Evolutionary conservation across 1,140 invertebrate genomes (phyloP), one percentile per base, ranked within the genome.

Genomic region (Elymnias hypermnestra): DNA sequence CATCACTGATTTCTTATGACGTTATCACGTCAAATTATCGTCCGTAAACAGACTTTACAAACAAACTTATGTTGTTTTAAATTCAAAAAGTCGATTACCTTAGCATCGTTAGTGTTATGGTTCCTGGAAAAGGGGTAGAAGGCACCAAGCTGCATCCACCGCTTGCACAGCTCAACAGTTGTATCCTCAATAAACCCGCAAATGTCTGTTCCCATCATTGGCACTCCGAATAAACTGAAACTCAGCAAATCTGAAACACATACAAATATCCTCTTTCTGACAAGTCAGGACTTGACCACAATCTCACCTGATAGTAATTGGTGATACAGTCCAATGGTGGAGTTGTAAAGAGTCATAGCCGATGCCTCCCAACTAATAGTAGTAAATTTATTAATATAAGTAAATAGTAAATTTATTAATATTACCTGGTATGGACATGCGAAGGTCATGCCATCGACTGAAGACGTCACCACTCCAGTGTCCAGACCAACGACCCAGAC

Each of bases 401-500:
- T n/a, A n/a, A n/a, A n/a, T n/a, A n/a, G n/a, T n/a, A n/a, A n/a
- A n/a, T n/a, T 13, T 3, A 29, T 10, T 12, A 2, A 29, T 2
- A n/a, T 29, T 69, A 90, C 91, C 88, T 22, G 90, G 88, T 53
- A 93, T 88, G 9, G 89, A 88, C 69, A 88, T 88, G 40, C 77
- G 75, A 87, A 93, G 87, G 63, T 90, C 88, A 48, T 90, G 88
- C 93, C 93, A 95, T 45, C 86, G 83, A 18, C 93, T 94, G 57
- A 69, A 87, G 36, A 93, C 89, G 83, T 96, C 94, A 0, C 97
- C 97, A 49, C 93, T 93, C 97, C 97, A 98, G 83, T 97, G 95
- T 6, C 94, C 95, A n/a, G 91, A 90, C 78, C 91, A 96, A 44
- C 88, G 86, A 9, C 96, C 96, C 50, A 91, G 89, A 3, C 95